Conservation (phyloP, 2,888 invertebrate species). For the Teinopalpus imperialis region DNA sequence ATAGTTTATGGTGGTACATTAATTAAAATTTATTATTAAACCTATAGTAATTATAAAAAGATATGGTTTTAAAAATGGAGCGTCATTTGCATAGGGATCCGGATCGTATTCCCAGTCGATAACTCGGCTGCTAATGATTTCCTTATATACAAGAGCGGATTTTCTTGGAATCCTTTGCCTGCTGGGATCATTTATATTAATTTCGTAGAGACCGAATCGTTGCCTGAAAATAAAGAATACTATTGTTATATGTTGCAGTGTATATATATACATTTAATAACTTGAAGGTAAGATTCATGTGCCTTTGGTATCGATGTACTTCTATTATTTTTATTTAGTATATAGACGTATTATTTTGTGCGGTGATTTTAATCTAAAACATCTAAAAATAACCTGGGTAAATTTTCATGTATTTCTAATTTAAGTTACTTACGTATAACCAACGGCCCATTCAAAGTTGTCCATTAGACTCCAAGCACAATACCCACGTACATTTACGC, state of each 20-base stretch:
- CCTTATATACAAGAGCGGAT: conserved; percentile 68
- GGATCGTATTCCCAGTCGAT: conserved; percentile 35
- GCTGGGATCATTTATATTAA: conserved; percentile 79
- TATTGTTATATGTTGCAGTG: too few relatives aligned
- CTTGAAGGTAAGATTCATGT: too few relatives aligned
- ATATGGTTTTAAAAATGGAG: background rate
- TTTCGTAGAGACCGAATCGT: conserved; percentile 81
- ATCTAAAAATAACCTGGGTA: too few relatives aligned
- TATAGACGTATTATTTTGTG: too few relatives aligned
- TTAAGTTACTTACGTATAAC: conserved; percentile 16
- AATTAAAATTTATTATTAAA: too few relatives aligned
- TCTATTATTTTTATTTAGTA: too few relatives aligned
- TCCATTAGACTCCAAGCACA: conserved; percentile 82
- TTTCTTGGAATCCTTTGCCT: conserved; percentile 77
- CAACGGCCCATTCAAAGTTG: conserved; percentile 77
- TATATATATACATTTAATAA: too few relatives aligned
- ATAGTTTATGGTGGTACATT: too few relatives aligned
- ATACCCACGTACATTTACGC: conserved; percentile 65
- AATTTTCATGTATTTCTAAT: too few relatives aligned
- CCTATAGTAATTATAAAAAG: background rate
- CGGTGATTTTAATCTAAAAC: too few relatives aligned
- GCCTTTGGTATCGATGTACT: too few relatives aligned
- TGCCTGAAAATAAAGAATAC: conserved; percentile 45
- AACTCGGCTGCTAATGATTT: conserved; percentile 54
- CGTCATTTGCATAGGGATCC: conserved; percentile 14